These are phyloP conservation scores for Eupithecia abbreviata DNA, from an alignment of 2,888 invertebrate genomes.

Conservation along the genomic window DNA sequence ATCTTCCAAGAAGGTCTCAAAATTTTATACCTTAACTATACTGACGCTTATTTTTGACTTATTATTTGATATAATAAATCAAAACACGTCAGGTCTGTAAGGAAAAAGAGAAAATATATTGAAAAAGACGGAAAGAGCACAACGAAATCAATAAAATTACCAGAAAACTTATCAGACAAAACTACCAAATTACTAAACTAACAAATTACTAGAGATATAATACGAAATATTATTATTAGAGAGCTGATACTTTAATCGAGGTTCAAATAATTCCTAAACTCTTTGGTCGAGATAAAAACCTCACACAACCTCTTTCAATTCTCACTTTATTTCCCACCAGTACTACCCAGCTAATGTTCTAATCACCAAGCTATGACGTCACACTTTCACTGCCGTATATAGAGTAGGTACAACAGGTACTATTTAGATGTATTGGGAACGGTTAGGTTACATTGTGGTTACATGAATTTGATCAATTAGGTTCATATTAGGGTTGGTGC, in stretches of 20 bases:
- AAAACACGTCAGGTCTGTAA: too few relatives aligned
- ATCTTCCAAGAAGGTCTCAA: too few relatives aligned
- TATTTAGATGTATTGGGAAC: constrained; percentile 19
- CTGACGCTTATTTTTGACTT: too few relatives aligned
- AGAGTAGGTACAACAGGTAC: constrained; percentile 43
- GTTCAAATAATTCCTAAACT: neutral
- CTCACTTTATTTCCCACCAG: constrained; percentile 47
- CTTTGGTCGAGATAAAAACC: neutral
- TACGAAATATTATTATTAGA: too few relatives aligned
- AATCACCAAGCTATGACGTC: constrained; percentile 65
- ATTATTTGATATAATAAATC: too few relatives aligned
- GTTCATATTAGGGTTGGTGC: neutral
- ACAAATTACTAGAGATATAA: too few relatives aligned
- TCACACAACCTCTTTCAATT: neutral
- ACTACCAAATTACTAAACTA: too few relatives aligned
- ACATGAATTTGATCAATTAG: constrained; percentile 9
- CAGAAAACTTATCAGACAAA: too few relatives aligned
- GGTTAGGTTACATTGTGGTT: constrained; percentile 13
- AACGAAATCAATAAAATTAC: too few relatives aligned
- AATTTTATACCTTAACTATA: too few relatives aligned
- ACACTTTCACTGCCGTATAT: constrained; percentile 62
- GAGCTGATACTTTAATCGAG: neutral
- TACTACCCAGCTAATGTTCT: constrained; percentile 67
- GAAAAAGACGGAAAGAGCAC: too few relatives aligned
- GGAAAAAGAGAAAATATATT: too few relatives aligned